Base-by-base conservation (phyloP, 2,888 invertebrate genomes). In the Tolmerus cingulatus region DNA sequence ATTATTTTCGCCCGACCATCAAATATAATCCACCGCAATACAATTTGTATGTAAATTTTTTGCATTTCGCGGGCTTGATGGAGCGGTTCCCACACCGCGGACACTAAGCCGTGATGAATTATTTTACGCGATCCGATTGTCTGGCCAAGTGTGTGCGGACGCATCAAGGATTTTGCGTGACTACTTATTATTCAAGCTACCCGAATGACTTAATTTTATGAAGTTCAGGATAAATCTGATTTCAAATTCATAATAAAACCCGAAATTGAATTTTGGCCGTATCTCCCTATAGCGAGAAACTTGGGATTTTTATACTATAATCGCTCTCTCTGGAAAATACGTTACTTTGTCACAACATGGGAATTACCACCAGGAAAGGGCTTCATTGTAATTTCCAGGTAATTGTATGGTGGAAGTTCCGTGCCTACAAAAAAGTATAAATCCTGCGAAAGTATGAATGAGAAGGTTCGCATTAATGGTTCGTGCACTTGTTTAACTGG, bases 1-100 rank as follows among this genome's bases (percentile, higher is more conserved):
- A 46, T 55, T 86, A 86, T 81, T 86, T 77, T 86, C 77, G 77
- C 55, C 86, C 77, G 76, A 51, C 77, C 55, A 86, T 86, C 86
- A 89, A 89, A 90, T 89, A 89, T 89, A 90, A 90, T 90, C 90
- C 89, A 88, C 89, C 88, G 84, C 89, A 89, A 90, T 89, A 90
- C 89, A 90, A 90, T 90, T 90, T 90, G 90, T 90, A 90, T 89
- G 90, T 89, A 89, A 89, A 90, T 90, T 90, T 89, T 89, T 89
- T 89, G 89, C 89, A 89, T 84, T 84, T 84, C 34, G 66, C 23
- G 23, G 40, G 57, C 40, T 84, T 84, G 84, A 84, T 84, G 57
- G 74, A 84, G 84, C 57, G 51, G 43, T 84, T 84, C 66, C 66
- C 84, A 84, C 84, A 84, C 74, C 74, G 84, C 40, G 14, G 23